These are phyloP conservation scores for Micromussa lordhowensis DNA, from an alignment of 92 coral and sea anemone species.

Conservation along the genomic window DNA sequence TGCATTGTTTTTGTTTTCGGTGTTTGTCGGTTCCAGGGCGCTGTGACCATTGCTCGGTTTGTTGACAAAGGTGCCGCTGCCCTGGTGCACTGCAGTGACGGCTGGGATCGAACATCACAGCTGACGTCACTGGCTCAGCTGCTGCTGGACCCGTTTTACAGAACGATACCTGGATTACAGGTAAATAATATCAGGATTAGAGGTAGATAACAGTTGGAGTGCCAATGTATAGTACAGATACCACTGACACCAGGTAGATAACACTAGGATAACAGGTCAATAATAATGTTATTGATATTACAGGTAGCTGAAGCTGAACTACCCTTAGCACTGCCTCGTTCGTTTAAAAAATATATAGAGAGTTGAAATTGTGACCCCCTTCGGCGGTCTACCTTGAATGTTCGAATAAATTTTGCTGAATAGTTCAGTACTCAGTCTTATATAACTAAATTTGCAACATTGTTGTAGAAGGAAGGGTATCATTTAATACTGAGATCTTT, in stretches of 20 bases:
- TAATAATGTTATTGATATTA: background rate
- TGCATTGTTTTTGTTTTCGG: background rate
- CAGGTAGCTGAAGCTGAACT: background rate
- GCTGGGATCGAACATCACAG: slow-evolving; percentile 99
- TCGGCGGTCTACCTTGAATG: too few species aligned
- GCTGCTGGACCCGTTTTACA: slow-evolving; percentile 89
- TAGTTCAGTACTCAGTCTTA: too few species aligned
- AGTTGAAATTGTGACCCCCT: too few species aligned
- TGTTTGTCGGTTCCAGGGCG: slow-evolving; percentile 67
- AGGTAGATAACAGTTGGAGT: background rate
- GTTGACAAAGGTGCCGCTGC: slow-evolving; percentile 97
- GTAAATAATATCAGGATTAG: slow-evolving; percentile 32
- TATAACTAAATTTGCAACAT: too few species aligned
- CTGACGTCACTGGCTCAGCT: slow-evolving; percentile 92
- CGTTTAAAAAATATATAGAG: background rate
- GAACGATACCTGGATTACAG: slow-evolving; percentile 95
- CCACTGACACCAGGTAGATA: background rate
- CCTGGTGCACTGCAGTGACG: slow-evolving; percentile 98
- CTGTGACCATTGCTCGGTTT: slow-evolving; percentile 90
- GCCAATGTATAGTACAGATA: background rate
- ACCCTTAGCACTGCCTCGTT: background rate
- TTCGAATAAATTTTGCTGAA: too few species aligned
- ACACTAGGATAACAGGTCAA: background rate
- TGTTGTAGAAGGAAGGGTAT: background rate
- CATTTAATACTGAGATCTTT: background rate